Evolutionary conservation across 30 jellyfish, hydroid and myxozoan species (phyloP), one percentile per base, ranked within the genome.

Genomic region (Cassiopea xamachana): DNA sequence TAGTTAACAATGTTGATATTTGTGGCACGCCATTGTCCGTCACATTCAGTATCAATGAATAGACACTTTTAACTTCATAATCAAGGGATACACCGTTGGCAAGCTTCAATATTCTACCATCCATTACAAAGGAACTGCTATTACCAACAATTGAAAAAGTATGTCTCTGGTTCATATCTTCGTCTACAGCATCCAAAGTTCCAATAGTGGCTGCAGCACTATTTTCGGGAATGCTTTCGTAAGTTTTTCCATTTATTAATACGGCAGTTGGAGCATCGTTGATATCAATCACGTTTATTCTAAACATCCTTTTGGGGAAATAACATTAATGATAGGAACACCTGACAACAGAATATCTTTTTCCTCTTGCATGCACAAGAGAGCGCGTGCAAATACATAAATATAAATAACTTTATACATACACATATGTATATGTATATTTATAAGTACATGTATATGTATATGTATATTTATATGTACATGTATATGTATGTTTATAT

Each of bases 221-320:
- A 48, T 91, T 88, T 60, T 88, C 95, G 7, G 75, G 83, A 1
- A 88, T 83, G 1, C 50, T 83, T 71, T 55, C 95, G 18, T 71
- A 79, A 1, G 55, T 49, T 62, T 79, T 88, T 10, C 95, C 95
- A 49, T 88, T 60, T 3, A 88, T 80, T 17, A 73, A 71, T 15
- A 94, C 48, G 46, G 77, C 90, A 46, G 91, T 60, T 46, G 98
- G 98, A 48, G 92, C 89, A 72, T 94, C 98, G 68, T 94, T 91
- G 51, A 48, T 69, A 77, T 94, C 98, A 18, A 43, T 75, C 39
- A 94, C 75, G 10, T 27, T 60, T 18, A 94, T 80, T 1, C 2
- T 82, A 59, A 90, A 90, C 10, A 80, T 2, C 59, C 90, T 82
- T 39, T 27, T 27, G 39, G 39, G 39, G 39, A 27, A 27, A 12